phyloP scores from a whole-genome alignment of 92 coral and sea anemone genomes.

The Isaurus tuberculatus region DNA sequence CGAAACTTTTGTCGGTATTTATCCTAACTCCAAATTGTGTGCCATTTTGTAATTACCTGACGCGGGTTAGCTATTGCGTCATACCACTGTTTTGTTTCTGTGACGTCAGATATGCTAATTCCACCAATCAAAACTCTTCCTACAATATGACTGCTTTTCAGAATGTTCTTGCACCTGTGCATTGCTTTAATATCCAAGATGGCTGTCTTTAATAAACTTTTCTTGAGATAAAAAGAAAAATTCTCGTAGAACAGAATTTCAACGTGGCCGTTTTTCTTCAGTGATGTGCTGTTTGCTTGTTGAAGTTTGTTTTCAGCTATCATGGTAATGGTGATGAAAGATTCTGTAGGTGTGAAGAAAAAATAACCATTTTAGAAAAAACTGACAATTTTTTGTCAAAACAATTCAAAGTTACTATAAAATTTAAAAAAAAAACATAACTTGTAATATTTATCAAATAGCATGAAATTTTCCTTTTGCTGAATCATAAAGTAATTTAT shows the following conservation, averaged over 20 bases:
- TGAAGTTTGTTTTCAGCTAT: constrained; percentile 53
- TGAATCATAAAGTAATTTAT: no score
- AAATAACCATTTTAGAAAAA: no score
- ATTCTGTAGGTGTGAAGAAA: constrained; percentile 61
- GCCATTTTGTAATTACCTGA: constrained; percentile 62
- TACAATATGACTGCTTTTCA: constrained; percentile 82
- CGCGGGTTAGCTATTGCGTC: constrained; percentile 66
- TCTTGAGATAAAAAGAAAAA: constrained; percentile 77
- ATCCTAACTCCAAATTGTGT: constrained; percentile 62
- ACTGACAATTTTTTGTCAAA: no score
- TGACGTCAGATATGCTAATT: constrained; percentile 18
- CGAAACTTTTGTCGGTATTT: background rate
- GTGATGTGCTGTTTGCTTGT: constrained; percentile 72
- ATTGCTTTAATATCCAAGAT: constrained; percentile 79
- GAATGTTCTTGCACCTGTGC: constrained; percentile 84
- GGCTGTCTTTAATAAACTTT: constrained; percentile 47
- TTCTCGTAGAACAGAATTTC: constrained; percentile 92
- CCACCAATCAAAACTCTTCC: constrained; percentile 78
- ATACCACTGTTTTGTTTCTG: constrained; percentile 64
- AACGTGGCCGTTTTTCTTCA: constrained; percentile 78
- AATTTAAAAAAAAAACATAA: no score
- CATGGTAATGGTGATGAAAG: constrained; percentile 72
- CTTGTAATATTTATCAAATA: no score
- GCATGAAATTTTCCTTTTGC: no score
- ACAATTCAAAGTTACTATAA: no score